Evolutionary conservation across 2,113 vertebrate genomes (phyloP).

Genomic region (Psilopogon haemacephalus): DNA sequence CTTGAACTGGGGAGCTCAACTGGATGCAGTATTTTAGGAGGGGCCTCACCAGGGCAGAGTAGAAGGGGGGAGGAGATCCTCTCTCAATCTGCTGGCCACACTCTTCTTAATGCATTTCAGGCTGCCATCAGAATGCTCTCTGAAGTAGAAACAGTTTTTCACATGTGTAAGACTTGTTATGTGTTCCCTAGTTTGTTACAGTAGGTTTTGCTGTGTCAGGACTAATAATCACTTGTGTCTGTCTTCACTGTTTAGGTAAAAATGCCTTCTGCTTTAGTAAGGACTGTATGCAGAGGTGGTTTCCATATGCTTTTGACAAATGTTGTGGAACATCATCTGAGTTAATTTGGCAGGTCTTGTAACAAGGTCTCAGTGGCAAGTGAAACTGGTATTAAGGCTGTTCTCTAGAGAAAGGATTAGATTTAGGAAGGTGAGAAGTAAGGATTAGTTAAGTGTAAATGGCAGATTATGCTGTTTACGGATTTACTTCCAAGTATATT

Average conservation of each 20-base stretch:
- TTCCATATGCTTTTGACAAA: not conserved
- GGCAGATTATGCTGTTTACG: not conserved
- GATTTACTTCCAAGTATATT: not conserved
- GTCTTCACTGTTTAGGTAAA: not conserved
- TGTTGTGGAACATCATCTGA: not conserved
- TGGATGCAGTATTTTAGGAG: too few species aligned
- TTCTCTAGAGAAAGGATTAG: not conserved
- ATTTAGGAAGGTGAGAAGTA: not conserved
- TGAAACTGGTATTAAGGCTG: not conserved
- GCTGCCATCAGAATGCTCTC: not conserved
- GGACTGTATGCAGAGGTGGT: not conserved
- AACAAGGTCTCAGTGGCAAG: not conserved
- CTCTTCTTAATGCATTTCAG: too few species aligned
- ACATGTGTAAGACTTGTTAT: not conserved
- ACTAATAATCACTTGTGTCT: not conserved
- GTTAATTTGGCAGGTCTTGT: not conserved
- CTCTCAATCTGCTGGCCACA: too few species aligned
- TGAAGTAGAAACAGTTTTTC: not conserved
- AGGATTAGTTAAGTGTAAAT: not conserved
- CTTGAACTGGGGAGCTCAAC: too few species aligned
- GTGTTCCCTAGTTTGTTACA: not conserved
- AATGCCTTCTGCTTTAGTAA: not conserved
- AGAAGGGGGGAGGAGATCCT: too few species aligned
- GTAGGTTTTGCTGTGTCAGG: not conserved
- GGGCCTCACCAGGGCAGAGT: too few species aligned